These are phyloP conservation scores for Corythucha ciliata DNA, from an alignment of 2,888 invertebrate species.

Conservation along the genomic window DNA sequence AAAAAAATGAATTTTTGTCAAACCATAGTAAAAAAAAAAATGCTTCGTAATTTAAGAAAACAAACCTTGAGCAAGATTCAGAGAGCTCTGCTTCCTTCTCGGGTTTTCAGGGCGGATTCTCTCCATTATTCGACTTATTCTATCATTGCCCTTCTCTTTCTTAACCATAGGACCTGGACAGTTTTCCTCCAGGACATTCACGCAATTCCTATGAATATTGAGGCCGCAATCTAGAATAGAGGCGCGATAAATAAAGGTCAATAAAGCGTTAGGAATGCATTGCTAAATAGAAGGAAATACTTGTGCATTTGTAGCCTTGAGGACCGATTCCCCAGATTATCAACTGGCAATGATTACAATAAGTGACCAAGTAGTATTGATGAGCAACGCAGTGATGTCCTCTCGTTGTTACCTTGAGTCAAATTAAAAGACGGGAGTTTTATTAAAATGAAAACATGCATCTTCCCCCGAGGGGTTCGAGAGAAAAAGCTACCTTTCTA, in stretches of 20 bases:
- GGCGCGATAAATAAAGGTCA: too few species aligned
- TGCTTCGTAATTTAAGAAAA: too few species aligned
- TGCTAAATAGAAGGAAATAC: too few species aligned
- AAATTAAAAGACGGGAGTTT: not conserved
- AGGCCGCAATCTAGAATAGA: slow-evolving; percentile 80
- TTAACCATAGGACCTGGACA: slow-evolving; percentile 63
- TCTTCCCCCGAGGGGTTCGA: too few species aligned
- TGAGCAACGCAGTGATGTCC: slow-evolving; percentile 85
- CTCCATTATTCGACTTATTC: slow-evolving; percentile 67
- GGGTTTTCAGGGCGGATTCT: slow-evolving; percentile 48
- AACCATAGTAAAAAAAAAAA: not conserved
- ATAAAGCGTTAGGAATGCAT: not conserved
- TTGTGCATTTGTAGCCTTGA: slow-evolving; percentile 91
- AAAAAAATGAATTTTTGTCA: not conserved
- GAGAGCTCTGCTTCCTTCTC: slow-evolving; percentile 43
- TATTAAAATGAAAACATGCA: not conserved
- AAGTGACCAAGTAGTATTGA: slow-evolving; percentile 79
- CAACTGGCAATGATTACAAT: slow-evolving; percentile 87
- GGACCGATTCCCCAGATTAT: slow-evolving; percentile 93
- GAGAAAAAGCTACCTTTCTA: slow-evolving; percentile 47
- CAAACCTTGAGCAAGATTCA: slow-evolving; percentile 44
- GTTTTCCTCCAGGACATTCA: slow-evolving; percentile 65
- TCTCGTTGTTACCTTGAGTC: slow-evolving; percentile 59
- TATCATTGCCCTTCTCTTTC: slow-evolving; percentile 56
- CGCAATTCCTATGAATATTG: slow-evolving; percentile 76